Conservation (phyloP, 2,797 vertebrate genomes). For the Cephalopachus bancanus region DNA sequence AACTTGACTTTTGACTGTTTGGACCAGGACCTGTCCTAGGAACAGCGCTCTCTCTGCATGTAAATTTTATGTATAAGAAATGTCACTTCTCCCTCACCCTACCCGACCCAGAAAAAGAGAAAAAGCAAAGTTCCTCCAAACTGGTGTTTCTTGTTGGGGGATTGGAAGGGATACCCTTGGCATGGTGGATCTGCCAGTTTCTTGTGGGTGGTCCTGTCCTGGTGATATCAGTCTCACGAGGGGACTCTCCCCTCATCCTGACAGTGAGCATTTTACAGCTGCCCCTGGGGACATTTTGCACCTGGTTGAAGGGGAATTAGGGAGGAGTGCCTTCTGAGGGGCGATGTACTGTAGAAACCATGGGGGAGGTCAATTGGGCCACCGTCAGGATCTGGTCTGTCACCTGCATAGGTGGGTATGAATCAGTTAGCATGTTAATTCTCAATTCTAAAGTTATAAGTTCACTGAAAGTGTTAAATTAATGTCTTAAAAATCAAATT, state of each 20-base stretch:
- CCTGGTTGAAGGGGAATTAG: neutral
- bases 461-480: slow-evolving; percentile 34
- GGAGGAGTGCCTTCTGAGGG: neutral
- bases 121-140: neutral
- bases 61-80: slow-evolving; percentile 21
- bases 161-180: neutral
- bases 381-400: slow-evolving; percentile 56
- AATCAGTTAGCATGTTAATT: slow-evolving; percentile 53
- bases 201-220: neutral
- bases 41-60: neutral
- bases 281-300: neutral
- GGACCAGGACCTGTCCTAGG: slow-evolving; percentile 66
- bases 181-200: neutral
- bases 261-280: neutral
- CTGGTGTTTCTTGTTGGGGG: too few species aligned
- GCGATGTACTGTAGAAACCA: neutral
- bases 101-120: neutral
- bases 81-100: neutral
- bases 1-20: slow-evolving; percentile 71
- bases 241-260: neutral
- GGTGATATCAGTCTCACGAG: neutral
- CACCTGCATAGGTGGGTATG: slow-evolving; percentile 14
- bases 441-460: slow-evolving; percentile 36
- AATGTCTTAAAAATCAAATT: slow-evolving; percentile 23
- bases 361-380: neutral